These are phyloP conservation scores for Turritopsis rubra DNA, from an alignment of 30 jellyfish, hydroid and myxozoan species.

Conservation along the genomic window DNA sequence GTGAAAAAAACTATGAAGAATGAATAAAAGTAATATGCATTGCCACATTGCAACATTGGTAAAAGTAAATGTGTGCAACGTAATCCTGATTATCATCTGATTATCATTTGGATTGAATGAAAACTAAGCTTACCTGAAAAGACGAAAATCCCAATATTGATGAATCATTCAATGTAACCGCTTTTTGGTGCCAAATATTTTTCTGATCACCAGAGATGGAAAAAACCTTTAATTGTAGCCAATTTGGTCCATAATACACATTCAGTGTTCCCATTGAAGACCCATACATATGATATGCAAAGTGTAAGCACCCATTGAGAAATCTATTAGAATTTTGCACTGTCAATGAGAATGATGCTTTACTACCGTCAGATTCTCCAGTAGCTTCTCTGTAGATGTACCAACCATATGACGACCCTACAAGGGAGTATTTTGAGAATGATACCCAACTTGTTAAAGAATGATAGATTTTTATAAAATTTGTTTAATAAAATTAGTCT, in stretches of 20 bases:
- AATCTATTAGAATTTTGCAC: neutral
- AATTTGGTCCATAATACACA: neutral
- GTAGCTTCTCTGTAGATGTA: slow-evolving; percentile 3
- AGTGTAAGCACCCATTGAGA: neutral
- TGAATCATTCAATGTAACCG: neutral
- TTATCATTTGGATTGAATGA: no score
- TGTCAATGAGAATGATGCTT: neutral
- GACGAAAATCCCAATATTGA: neutral
- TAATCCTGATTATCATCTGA: no score
- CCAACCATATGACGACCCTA: neutral
- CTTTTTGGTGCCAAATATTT: neutral
- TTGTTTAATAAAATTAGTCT: no score
- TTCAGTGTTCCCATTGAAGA: neutral
- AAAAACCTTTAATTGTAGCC: neutral
- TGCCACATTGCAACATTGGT: no score
- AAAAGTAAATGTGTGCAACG: no score
- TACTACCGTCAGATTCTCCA: neutral
- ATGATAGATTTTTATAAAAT: no score
- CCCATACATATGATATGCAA: slow-evolving; percentile 13
- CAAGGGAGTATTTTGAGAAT: neutral
- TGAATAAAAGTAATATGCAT: no score
- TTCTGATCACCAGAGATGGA: neutral
- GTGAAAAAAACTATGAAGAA: no score
- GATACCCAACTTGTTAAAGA: neutral
- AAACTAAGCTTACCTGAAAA: neutral